These are phyloP conservation scores for Odontamblyopus rebecca DNA, from an alignment of 2,797 vertebrate genomes.

Conservation along the genomic window DNA sequence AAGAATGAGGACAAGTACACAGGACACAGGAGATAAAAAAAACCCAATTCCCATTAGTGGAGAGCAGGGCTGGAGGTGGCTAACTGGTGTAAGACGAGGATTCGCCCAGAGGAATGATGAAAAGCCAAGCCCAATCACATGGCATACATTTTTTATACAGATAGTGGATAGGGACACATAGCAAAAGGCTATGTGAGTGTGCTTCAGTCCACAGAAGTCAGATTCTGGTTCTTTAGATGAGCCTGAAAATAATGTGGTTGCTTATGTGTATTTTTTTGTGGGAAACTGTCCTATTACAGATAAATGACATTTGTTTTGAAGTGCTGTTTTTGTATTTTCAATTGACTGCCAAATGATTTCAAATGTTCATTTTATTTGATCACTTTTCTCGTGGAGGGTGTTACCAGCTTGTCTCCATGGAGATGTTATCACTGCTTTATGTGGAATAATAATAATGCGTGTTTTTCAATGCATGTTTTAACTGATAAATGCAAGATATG, in stretches of 20 bases:
- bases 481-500: too few species aligned
- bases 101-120: constrained; percentile 22
- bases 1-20: constrained; percentile 39
- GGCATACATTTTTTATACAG: constrained; percentile 40
- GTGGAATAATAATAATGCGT: too few species aligned
- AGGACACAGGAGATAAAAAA: constrained; percentile 25
- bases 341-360: too few species aligned
- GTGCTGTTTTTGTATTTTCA: too few species aligned
- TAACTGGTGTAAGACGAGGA: constrained; percentile 36
- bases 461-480: too few species aligned
- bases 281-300: background rate
- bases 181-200: background rate
- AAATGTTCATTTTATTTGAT: too few species aligned
- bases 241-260: background rate
- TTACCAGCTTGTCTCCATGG: too few species aligned
- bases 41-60: constrained; percentile 35
- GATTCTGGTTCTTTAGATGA: background rate
- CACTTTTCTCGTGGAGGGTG: too few species aligned
- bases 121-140: constrained; percentile 8
- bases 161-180: constrained; percentile 3
- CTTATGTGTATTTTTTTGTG: background rate
- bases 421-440: too few species aligned
- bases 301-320: background rate
- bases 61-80: constrained; percentile 24
- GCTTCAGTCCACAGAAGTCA: background rate